These are phyloP conservation scores for Zapus hudsonius DNA, from an alignment of 2,113 vertebrate genomes.

Conservation along the genomic window DNA sequence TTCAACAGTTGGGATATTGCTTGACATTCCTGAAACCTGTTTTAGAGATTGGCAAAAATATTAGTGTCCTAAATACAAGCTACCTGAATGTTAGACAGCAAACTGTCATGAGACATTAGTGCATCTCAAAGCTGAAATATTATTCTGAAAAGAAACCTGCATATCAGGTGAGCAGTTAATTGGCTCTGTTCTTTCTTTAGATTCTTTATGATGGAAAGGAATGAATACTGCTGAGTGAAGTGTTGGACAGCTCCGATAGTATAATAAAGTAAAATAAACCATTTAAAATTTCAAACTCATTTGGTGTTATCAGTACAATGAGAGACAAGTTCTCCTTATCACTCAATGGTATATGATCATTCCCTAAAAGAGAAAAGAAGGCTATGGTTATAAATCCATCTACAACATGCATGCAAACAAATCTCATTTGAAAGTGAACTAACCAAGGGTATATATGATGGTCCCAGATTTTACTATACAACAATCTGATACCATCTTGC, in stretches of 20 bases:
- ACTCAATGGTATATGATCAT: not conserved
- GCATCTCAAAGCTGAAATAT: conserved; percentile 28
- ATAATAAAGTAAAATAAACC: conserved; percentile 21
- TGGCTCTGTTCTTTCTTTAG: conserved; percentile 51
- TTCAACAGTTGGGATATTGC: conserved; percentile 23
- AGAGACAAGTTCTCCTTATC: not conserved
- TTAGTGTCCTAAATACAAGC: conserved; percentile 52
- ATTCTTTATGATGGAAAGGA: conserved; percentile 45
- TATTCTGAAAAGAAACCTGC: conserved; percentile 4
- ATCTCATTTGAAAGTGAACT: not conserved
- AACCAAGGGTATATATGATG: not conserved
- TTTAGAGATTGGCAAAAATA: conserved; percentile 46
- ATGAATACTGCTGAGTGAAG: conserved; percentile 7
- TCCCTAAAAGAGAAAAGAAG: conserved; percentile 24
- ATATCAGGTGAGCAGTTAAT: conserved; percentile 63
- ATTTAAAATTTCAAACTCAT: conserved; percentile 52
- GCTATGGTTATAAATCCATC: not conserved
- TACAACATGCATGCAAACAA: not conserved
- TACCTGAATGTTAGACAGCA: conserved; percentile 57
- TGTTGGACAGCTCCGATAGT: not conserved
- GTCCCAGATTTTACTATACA: not conserved
- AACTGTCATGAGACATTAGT: conserved; percentile 60
- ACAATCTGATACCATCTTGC: not conserved
- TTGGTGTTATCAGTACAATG: not conserved
- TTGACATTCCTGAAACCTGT: conserved; percentile 10